These are phyloP conservation scores for Punctoribates punctum DNA, from an alignment of 2,888 invertebrate species.

Conservation along the genomic window DNA sequence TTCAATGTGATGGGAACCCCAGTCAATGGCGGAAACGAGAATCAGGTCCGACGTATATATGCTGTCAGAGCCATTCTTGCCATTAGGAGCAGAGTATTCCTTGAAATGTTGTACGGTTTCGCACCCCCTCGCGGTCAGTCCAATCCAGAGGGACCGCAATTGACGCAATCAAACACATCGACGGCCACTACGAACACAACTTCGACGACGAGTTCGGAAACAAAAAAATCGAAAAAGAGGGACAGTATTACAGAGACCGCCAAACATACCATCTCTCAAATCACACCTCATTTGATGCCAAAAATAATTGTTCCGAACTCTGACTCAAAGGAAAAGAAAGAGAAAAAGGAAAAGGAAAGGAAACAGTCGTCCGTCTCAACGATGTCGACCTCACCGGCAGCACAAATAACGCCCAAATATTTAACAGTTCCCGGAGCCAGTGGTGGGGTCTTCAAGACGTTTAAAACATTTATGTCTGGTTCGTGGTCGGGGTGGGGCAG, in stretches of 20 bases:
- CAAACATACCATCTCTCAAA: conserved; percentile 42
- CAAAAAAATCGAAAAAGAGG: conserved; percentile 23
- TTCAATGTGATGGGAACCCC: conserved; percentile 66
- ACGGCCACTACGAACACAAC: conserved; percentile 17
- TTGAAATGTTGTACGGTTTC: conserved; percentile 92
- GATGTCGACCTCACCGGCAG: conserved; percentile 33
- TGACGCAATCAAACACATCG: background rate
- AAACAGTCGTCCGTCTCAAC: conserved; percentile 37
- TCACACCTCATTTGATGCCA: conserved; percentile 31
- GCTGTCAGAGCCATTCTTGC: conserved; percentile 87
- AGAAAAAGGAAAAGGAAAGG: conserved; percentile 42
- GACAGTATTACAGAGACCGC: conserved; percentile 44
- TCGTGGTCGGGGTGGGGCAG: conserved; percentile 49
- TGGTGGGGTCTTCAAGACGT: conserved; percentile 44
- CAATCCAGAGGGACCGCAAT: conserved; percentile 16
- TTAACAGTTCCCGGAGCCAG: conserved; percentile 44
- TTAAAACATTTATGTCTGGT: conserved; percentile 48
- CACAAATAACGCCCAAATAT: conserved; percentile 43
- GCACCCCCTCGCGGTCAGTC: conserved; percentile 60
- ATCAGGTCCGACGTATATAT: conserved; percentile 58
- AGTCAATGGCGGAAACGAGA: conserved; percentile 33
- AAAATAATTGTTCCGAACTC: conserved; percentile 43
- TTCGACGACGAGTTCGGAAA: background rate
- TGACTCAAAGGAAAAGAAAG: conserved; percentile 33
- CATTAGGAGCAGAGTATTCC: conserved; percentile 82